Evolutionary conservation across 2,888 invertebrate species (phyloP).

Genomic region (Torymus aiolomorphi): DNA sequence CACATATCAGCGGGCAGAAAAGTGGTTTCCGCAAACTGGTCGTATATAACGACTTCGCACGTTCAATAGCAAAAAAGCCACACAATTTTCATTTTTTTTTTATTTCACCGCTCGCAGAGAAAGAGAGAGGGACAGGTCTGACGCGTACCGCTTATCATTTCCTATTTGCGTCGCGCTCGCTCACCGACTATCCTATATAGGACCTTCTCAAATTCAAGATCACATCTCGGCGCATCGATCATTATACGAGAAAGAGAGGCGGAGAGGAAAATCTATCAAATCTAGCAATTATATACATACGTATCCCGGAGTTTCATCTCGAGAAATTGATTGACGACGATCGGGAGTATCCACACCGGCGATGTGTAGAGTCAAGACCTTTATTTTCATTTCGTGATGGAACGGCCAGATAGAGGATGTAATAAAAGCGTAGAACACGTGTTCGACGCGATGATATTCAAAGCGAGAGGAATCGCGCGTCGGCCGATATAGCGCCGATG

Average conservation of each 20-base stretch:
- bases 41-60: background rate
- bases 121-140: constrained; percentile 16
- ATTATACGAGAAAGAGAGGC: constrained; percentile 15
- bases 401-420: no score
- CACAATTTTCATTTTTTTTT: constrained; percentile 28
- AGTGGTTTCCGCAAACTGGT: background rate
- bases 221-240: constrained; percentile 17
- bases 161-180: constrained; percentile 23
- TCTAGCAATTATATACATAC: no score
- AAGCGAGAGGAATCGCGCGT: constrained; percentile 43
- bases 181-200: background rate
- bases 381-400: no score
- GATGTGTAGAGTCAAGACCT: no score
- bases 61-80: constrained; percentile 9
- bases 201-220: background rate
- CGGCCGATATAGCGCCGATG: constrained; percentile 38
- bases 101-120: background rate
- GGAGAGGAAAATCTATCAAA: background rate
- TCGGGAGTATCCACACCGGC: no score
- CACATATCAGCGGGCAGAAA: background rate
- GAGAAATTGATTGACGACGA: no score
- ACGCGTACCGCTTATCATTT: constrained; percentile 10
- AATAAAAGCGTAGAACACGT: no score
- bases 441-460: constrained; percentile 4
- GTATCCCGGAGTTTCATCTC: no score